Evolutionary conservation across 2,888 invertebrate species (phyloP).

Genomic region (Strigamia transsilvanica): DNA sequence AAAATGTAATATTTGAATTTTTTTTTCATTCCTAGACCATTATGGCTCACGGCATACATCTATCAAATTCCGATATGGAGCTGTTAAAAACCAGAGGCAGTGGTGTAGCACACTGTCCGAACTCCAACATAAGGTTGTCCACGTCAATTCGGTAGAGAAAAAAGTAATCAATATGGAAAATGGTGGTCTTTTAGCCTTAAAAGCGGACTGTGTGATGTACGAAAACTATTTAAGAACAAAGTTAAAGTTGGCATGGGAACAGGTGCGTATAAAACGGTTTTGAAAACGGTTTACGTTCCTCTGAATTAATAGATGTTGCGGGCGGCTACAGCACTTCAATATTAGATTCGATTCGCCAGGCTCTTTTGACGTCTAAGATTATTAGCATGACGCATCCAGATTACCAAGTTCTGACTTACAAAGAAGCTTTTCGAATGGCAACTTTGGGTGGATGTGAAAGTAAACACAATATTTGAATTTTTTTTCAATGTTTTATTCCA

Average conservation of each 20-base stretch:
- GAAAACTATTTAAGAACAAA: constrained; percentile 67
- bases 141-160: constrained; percentile 65
- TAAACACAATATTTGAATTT: constrained; percentile 60
- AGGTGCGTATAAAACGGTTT: not conserved
- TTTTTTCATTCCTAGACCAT: constrained; percentile 69
- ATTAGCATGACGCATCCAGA: constrained; percentile 64
- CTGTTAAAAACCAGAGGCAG: constrained; percentile 72
- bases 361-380: constrained; percentile 78
- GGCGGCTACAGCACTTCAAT: constrained; percentile 83
- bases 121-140: constrained; percentile 67
- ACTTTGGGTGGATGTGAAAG: constrained; percentile 86
- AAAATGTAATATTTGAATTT: not conserved
- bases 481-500: constrained; percentile 14
- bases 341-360: constrained; percentile 76
- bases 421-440: constrained; percentile 82
- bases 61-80: constrained; percentile 75
- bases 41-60: constrained; percentile 83
- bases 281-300: not conserved
- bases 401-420: constrained; percentile 72
- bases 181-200: constrained; percentile 69
- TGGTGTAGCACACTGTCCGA: constrained; percentile 84
- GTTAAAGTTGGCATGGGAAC: constrained; percentile 40
- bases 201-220: constrained; percentile 83
- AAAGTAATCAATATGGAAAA: not conserved
- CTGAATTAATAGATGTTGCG: constrained; percentile 73